These are phyloP conservation scores for Mythimna vitellina DNA, from an alignment of 2,888 invertebrate species.

Conservation along the genomic window DNA sequence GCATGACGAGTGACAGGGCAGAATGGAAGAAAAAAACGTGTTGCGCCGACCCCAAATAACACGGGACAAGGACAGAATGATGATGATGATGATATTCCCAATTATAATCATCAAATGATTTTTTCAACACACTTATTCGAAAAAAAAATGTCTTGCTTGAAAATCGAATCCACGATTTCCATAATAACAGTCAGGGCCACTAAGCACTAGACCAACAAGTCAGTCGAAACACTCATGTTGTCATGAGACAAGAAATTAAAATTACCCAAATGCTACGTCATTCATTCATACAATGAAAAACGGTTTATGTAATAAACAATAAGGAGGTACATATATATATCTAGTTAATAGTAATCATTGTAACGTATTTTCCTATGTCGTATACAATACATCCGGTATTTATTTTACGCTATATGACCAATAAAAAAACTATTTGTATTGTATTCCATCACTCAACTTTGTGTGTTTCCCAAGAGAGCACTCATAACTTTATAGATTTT, in stretches of 20 bases:
- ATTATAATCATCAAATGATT: no score
- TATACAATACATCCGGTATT: not conserved
- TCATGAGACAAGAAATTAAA: not conserved
- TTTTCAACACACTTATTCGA: no score
- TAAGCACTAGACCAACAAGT: no score
- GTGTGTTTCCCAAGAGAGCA: not conserved
- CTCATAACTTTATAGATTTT: no score
- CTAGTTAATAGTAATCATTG: not conserved
- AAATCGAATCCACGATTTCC: no score
- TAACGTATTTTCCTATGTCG: slow-evolving; percentile 2
- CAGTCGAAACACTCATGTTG: not conserved
- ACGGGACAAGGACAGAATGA: no score
- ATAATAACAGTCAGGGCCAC: no score
- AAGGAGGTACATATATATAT: not conserved
- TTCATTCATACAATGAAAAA: not conserved
- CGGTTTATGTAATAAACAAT: not conserved
- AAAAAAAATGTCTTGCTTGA: no score
- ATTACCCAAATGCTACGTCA: not conserved
- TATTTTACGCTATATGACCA: not conserved
- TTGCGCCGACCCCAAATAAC: no score
- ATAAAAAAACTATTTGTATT: not conserved
- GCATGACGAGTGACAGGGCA: no score
- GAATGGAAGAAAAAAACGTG: no score
- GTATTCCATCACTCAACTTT: not conserved
- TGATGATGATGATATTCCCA: no score